These are phyloP conservation scores for Halcyon chelicuti DNA, from an alignment of 2,797 vertebrate genomes.

Conservation along the genomic window DNA sequence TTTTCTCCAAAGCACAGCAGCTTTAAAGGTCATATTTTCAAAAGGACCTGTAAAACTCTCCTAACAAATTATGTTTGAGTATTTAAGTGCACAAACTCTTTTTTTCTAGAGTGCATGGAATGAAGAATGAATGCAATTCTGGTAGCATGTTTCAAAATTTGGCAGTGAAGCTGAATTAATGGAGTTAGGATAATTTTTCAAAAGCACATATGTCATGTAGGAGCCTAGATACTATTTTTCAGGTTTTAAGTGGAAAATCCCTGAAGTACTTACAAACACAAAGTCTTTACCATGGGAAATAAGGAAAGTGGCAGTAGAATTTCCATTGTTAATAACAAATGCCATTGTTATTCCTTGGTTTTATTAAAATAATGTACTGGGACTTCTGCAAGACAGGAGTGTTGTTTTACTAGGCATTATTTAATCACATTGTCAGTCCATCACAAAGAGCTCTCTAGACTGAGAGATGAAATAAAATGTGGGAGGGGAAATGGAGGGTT, in stretches of 20 bases:
- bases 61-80: slow-evolving; percentile 6
- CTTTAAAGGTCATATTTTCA: slow-evolving; percentile 39
- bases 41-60: slow-evolving; percentile 21
- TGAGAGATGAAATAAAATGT: background rate
- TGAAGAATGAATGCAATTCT: background rate
- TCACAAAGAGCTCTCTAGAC: background rate
- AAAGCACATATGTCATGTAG: rapidly evolving
- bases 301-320: background rate
- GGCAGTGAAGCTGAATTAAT: background rate
- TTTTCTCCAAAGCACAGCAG: slow-evolving; percentile 5
- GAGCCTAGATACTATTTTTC: background rate
- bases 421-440: background rate
- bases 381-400: background rate
- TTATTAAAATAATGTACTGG: background rate
- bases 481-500: background rate
- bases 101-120: background rate
- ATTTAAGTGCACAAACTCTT: background rate
- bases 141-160: background rate
- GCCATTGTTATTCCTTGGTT: background rate
- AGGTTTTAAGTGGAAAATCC: background rate
- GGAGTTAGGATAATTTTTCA: background rate
- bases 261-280: background rate
- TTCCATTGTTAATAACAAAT: background rate
- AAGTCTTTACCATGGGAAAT: background rate
- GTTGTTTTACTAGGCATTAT: background rate